phyloP scores from a whole-genome alignment of 2,888 invertebrate species.

The Steromphala cineraria region DNA sequence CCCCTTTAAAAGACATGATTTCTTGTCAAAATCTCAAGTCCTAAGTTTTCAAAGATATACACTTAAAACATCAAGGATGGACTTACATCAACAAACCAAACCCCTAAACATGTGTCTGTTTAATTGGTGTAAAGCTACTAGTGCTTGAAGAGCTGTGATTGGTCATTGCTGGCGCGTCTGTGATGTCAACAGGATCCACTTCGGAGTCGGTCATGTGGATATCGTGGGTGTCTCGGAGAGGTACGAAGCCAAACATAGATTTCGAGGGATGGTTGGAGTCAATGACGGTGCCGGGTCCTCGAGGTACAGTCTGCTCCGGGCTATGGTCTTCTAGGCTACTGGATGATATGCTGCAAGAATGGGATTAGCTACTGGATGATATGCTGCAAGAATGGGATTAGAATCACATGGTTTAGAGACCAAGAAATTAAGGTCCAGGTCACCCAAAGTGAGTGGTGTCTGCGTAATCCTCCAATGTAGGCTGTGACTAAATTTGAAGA shows the following conservation, averaged over 20 bases:
- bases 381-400: not conserved
- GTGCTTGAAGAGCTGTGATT: slow-evolving; percentile 27
- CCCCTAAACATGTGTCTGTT: slow-evolving; percentile 41
- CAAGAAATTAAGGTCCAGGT: no score
- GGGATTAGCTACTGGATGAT: no score
- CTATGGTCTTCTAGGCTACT: slow-evolving; percentile 41
- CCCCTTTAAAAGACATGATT: no score
- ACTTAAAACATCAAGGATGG: no score
- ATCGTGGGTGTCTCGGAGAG: slow-evolving; percentile 56
- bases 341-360: slow-evolving; percentile 36
- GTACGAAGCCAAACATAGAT: slow-evolving; percentile 58
- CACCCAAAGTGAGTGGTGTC: no score
- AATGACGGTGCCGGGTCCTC: slow-evolving; percentile 8
- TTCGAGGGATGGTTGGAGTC: slow-evolving; percentile 16
- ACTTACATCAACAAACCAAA: no score
- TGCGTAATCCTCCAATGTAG: no score
- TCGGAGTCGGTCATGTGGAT: slow-evolving; percentile 69
- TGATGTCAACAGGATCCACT: slow-evolving; percentile 61
- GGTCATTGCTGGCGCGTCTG: slow-evolving; percentile 42
- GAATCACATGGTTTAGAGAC: not conserved
- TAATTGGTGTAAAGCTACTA: slow-evolving; percentile 41
- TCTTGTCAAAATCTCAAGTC: no score
- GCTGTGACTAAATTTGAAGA: no score
- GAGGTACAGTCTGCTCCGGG: slow-evolving; percentile 37
- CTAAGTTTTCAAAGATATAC: no score